Evolutionary conservation across 1,140 invertebrate species (phyloP).

Genomic region (Sarcophaga bullata): DNA sequence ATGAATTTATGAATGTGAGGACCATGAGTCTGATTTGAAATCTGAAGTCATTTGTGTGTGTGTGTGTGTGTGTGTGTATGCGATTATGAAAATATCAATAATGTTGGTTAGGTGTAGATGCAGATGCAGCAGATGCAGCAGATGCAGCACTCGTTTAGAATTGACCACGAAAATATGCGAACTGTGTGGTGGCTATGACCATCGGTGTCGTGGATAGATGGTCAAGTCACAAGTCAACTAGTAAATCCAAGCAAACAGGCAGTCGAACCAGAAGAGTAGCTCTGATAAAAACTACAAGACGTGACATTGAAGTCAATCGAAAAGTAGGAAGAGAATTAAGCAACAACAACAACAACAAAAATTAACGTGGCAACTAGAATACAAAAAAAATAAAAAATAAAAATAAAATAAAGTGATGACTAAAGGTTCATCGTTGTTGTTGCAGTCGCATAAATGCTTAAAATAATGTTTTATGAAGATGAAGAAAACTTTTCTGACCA

Average conservation of each 20-base stretch:
- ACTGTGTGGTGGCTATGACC: not conserved
- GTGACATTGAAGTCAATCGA: constrained; percentile 12
- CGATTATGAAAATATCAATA: not conserved
- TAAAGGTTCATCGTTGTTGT: not conserved
- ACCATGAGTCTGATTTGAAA: not conserved
- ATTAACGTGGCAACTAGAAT: not conserved
- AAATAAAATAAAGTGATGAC: not conserved
- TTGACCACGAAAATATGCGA: not conserved
- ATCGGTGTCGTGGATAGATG: not conserved
- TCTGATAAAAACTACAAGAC: constrained; percentile 21
- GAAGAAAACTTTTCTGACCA: not conserved
- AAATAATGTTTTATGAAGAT: not conserved
- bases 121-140: too few relatives aligned
- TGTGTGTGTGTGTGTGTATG: not conserved
- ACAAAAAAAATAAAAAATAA: not conserved
- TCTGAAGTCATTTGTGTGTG: not conserved
- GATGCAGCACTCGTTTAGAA: not conserved
- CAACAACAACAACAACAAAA: too few relatives aligned
- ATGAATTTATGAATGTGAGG: too few relatives aligned
- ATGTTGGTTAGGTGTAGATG: too few relatives aligned
- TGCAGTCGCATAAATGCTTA: not conserved
- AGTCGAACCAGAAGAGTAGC: not conserved
- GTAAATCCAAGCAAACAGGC: not conserved
- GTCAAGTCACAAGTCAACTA: not conserved
- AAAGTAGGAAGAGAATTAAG: too few relatives aligned